Evolutionary conservation across 2,888 invertebrate genomes (phyloP).

Genomic region (Eupithecia centaureata): DNA sequence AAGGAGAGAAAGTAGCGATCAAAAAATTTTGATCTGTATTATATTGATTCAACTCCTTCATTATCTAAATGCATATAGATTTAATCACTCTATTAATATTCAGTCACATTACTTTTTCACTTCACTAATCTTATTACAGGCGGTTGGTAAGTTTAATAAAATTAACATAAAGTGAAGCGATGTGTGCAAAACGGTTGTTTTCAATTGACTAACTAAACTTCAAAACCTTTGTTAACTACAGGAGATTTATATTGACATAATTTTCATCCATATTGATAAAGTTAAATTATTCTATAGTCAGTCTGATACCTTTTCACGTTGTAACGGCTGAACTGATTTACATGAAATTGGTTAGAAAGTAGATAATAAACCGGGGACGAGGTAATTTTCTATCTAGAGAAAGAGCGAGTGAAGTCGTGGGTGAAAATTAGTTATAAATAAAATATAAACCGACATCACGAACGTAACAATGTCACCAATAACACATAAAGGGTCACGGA

Average conservation of each 20-base stretch:
- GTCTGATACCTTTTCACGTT: no score
- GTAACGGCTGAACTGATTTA: no score
- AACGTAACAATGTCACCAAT: constrained; percentile 9
- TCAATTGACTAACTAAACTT: not conserved
- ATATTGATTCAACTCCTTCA: not conserved
- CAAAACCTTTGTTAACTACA: not conserved
- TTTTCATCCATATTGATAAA: no score
- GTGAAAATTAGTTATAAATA: not conserved
- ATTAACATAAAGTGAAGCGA: not conserved
- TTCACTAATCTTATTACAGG: not conserved
- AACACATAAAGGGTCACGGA: no score
- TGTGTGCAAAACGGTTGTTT: not conserved
- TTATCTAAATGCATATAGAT: not conserved
- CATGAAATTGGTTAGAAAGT: no score
- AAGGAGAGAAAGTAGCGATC: not conserved
- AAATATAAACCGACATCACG: not conserved
- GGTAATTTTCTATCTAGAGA: no score
- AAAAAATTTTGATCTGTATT: not conserved
- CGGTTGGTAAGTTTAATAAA: not conserved
- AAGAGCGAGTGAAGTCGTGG: no score
- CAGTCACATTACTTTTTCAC: not conserved
- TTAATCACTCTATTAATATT: not conserved
- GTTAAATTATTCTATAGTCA: no score
- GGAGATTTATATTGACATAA: no score
- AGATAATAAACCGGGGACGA: no score